Percentiles rank a stretch among this genome's conserved stretches.
phyloP scores from a whole-genome alignment of 2,888 invertebrate genomes.

The Nycteola revayana region DNA sequence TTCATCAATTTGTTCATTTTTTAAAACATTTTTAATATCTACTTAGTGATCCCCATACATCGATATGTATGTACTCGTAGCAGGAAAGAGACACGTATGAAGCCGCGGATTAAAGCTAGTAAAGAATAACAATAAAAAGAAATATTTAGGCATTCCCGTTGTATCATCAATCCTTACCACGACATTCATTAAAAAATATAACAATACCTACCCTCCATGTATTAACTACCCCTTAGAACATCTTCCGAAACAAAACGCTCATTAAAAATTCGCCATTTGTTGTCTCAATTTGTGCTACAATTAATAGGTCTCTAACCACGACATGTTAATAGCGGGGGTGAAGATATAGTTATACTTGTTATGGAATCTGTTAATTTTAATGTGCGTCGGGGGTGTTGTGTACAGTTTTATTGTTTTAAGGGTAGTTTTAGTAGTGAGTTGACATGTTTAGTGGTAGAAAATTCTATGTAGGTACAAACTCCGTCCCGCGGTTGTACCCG shows the following conservation, averaged over 20 bases:
- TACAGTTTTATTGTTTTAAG: neutral
- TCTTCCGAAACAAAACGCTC: neutral
- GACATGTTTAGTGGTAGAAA: neutral
- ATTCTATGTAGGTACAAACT: neutral
- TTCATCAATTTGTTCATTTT: too few relatives aligned
- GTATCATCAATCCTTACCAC: neutral
- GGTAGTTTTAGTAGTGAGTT: neutral
- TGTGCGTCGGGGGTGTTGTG: neutral
- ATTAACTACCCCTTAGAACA: neutral
- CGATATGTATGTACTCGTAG: too few relatives aligned
- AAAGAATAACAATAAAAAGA: too few relatives aligned
- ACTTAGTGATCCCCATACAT: too few relatives aligned
- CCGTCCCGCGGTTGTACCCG: neutral
- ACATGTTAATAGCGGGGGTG: neutral
- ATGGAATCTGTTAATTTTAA: neutral
- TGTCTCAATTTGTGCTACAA: constrained; percentile 13
- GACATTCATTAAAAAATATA: neutral
- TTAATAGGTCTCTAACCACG: constrained; percentile 6
- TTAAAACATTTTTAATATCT: too few relatives aligned
- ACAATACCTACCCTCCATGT: neutral
- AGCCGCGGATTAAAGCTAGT: too few relatives aligned
- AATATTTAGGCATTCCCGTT: neutral
- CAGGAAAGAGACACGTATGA: too few relatives aligned
- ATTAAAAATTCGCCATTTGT: constrained; percentile 11
- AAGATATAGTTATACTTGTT: neutral